Base-by-base conservation (phyloP, 2,113 vertebrate genomes). In the Eira barbara region DNA sequence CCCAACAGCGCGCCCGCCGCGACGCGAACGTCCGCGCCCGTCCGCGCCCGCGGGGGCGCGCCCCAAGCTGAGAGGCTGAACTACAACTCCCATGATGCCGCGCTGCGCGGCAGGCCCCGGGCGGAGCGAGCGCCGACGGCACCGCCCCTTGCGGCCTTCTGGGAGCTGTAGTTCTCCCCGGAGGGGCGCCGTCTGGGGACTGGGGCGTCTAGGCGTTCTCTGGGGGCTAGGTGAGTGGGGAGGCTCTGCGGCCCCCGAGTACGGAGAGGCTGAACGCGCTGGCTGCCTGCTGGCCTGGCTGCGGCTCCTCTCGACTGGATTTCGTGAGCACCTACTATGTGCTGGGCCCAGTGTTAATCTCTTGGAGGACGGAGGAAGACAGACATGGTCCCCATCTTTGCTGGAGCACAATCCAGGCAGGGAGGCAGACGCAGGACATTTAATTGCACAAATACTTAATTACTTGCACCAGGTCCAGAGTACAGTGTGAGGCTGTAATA, bases 1-100 rank as follows among this genome's bases (percentile, higher is more conserved):
- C 4, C 9, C 17, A 20, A 82, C 76, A 9, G 1, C 3, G 52
- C 94, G 47, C 89, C 36, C 7, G 0, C 17, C 0, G 59, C 79
- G 93, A 15, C 13, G 13, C 36, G 6, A 2, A 27, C 0, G 1
- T 27, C 49, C 36, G 42, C 42, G 4, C 57, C 17, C 0, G 31
- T 36, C 57, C 25, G 73, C 42, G 4, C 47, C 23, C 0, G n/a
- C n/a, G 34, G 95, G 57, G 2, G 87, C 34, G 61, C 93, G 96
- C 97, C 96, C 90, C 52, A 88, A 14, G 7, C 69, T 10, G 4
- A 15, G 11, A 21, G 0, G 20, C 21, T 1, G 87, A 95, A 99
- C 98, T 99, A 99, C 98, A 80, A 79, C 82, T 98, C 98, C 98
- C 98, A 88, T 94, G 96, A 98, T 93, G 61, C 97, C 8, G 14